These are phyloP conservation scores for Saturnia pavonia DNA, from an alignment of 2,888 invertebrate genomes.

Conservation along the genomic window DNA sequence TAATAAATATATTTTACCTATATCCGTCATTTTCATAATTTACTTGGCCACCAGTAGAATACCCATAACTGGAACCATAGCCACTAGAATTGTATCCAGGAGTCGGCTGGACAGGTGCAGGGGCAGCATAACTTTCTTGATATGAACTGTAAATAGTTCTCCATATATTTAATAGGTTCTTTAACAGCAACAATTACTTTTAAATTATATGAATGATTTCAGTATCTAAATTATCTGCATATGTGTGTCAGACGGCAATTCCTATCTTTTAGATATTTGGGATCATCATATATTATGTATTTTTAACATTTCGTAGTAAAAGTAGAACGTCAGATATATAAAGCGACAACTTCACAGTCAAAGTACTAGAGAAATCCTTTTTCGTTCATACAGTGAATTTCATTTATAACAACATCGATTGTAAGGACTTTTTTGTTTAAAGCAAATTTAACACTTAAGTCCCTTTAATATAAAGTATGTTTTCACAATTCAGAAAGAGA, in stretches of 20 bases:
- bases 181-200: neutral
- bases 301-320: no score
- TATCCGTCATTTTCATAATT: slow-evolving; percentile 69
- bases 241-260: slow-evolving; percentile 78
- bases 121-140: slow-evolving; percentile 62
- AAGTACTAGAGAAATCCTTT: no score
- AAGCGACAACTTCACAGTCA: no score
- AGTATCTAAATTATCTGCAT: slow-evolving; percentile 68
- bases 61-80: slow-evolving; percentile 66
- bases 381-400: no score
- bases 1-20: slow-evolving; percentile 46
- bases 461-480: no score
- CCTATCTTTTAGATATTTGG: slow-evolving; percentile 62
- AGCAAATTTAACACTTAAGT: no score
- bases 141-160: slow-evolving; percentile 54
- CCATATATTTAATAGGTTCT: slow-evolving; percentile 3
- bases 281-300: slow-evolving; percentile 35
- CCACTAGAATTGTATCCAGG: slow-evolving; percentile 61
- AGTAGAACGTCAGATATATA: no score
- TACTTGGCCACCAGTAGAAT: slow-evolving; percentile 63
- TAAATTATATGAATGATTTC: slow-evolving; percentile 33
- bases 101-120: slow-evolving; percentile 52
- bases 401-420: no score
- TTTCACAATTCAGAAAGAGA: no score
- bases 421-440: no score